Percentiles rank a stretch among this genome's conserved stretches.
These are phyloP conservation scores for Agrilus planipennis DNA, from an alignment of 1,140 invertebrate species.

Conservation along the genomic window DNA sequence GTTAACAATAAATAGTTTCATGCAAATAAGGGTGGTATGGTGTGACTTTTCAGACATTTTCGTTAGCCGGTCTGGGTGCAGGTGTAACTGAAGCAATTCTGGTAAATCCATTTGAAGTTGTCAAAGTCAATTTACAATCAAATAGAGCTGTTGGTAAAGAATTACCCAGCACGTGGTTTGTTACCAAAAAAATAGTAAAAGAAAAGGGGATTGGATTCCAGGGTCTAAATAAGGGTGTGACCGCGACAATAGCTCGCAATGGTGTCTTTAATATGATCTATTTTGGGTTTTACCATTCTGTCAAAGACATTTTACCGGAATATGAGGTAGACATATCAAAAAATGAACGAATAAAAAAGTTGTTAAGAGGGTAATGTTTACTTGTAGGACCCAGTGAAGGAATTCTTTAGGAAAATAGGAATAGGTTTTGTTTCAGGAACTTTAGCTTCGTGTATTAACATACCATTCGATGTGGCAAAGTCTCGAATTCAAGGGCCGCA, in stretches of 20 bases:
- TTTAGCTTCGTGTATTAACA: constrained; percentile 75
- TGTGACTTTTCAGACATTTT: constrained; percentile 61
- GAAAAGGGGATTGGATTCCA: constrained; percentile 60
- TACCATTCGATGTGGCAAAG: constrained; percentile 93
- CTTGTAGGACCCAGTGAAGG: constrained; percentile 51
- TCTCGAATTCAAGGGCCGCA: constrained; percentile 88
- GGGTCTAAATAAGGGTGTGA: constrained; percentile 80
- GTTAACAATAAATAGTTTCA: too few species aligned
- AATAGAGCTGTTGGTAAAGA: constrained; percentile 43
- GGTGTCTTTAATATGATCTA: constrained; percentile 87
- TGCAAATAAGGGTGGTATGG: too few species aligned
- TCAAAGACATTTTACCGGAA: constrained; percentile 64
- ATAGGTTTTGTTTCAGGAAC: constrained; percentile 79
- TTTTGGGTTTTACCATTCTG: constrained; percentile 88
- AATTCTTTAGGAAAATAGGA: constrained; percentile 57
- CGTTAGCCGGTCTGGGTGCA: constrained; percentile 71
- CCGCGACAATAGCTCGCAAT: constrained; percentile 76
- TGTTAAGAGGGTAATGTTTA: background rate
- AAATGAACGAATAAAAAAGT: background rate
- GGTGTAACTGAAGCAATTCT: constrained; percentile 81
- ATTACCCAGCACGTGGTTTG: constrained; percentile 60
- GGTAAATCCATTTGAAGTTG: constrained; percentile 90
- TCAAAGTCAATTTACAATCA: constrained; percentile 77
- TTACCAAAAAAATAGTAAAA: constrained; percentile 66
- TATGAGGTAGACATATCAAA: constrained; percentile 39